Evolutionary conservation across 2,888 invertebrate genomes (phyloP).

Genomic region (Parasteatoda lunata): DNA sequence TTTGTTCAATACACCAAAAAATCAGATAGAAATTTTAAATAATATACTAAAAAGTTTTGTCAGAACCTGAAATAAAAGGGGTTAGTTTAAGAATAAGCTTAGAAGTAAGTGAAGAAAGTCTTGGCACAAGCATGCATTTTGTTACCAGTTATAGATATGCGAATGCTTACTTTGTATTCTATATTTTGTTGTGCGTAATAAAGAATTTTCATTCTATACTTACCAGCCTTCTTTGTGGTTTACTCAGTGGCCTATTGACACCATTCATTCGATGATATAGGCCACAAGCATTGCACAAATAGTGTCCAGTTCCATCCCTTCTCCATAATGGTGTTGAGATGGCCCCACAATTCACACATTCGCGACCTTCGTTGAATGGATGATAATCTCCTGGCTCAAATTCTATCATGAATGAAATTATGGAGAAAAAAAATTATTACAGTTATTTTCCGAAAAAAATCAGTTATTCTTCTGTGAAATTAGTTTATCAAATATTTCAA

Average conservation of each 20-base stretch:
- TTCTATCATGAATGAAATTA: background rate
- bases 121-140: background rate
- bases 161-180: background rate
- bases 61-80: no score
- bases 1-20: no score
- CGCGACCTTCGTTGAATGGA: slow-evolving; percentile 78
- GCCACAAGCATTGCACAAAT: slow-evolving; percentile 99
- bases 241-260: slow-evolving; percentile 91
- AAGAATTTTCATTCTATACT: slow-evolving; percentile 72
- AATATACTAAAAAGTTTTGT: no score
- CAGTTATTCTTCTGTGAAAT: no score
- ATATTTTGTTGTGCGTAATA: background rate
- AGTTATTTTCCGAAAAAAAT: no score
- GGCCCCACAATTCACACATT: slow-evolving; percentile 85
- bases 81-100: background rate
- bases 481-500: no score
- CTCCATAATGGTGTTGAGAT: slow-evolving; percentile 95
- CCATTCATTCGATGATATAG: slow-evolving; percentile 98
- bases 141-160: background rate
- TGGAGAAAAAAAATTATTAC: no score
- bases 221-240: slow-evolving; percentile 94
- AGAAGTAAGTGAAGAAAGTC: background rate
- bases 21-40: no score
- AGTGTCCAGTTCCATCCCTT: slow-evolving; percentile 98
- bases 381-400: slow-evolving; percentile 49